These are phyloP conservation scores for Parazoanthus darwini DNA, from an alignment of 92 coral and sea anemone species.

Conservation along the genomic window DNA sequence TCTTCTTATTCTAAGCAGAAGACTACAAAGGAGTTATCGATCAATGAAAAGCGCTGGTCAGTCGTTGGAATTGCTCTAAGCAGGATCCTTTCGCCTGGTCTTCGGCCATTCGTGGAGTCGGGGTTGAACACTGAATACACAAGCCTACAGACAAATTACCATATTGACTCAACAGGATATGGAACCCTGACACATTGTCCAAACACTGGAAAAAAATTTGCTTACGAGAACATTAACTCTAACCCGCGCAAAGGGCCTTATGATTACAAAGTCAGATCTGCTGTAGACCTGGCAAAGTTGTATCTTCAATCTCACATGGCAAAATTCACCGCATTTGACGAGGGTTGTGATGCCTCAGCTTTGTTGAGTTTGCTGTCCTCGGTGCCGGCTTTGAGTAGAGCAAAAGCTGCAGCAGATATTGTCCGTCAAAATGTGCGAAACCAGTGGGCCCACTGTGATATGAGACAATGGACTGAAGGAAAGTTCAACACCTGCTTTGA, in stretches of 20 bases:
- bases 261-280: conserved; percentile 36
- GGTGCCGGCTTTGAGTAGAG: conserved; percentile 37
- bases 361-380: conserved; percentile 31
- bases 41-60: too few relatives aligned
- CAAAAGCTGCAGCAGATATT: conserved; percentile 26
- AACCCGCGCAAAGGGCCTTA: not conserved
- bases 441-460: conserved; percentile 61
- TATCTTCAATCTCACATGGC: conserved; percentile 54
- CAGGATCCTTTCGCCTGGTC: conserved; percentile 40
- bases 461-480: conserved; percentile 41
- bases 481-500: conserved; percentile 45
- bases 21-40: too few relatives aligned
- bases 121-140: conserved; percentile 12
- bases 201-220: not conserved
- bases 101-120: conserved; percentile 25
- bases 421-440: conserved; percentile 56
- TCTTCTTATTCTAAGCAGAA: too few relatives aligned
- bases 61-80: conserved; percentile 40
- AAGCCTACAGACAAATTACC: not conserved
- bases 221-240: conserved; percentile 38
- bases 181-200: not conserved
- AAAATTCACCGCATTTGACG: conserved; percentile 53
- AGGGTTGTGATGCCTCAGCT: conserved; percentile 49
- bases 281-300: conserved; percentile 50
- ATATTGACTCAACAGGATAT: conserved; percentile 21